phyloP scores from a whole-genome alignment of 2,113 vertebrate species.

The Suricata suricatta region DNA sequence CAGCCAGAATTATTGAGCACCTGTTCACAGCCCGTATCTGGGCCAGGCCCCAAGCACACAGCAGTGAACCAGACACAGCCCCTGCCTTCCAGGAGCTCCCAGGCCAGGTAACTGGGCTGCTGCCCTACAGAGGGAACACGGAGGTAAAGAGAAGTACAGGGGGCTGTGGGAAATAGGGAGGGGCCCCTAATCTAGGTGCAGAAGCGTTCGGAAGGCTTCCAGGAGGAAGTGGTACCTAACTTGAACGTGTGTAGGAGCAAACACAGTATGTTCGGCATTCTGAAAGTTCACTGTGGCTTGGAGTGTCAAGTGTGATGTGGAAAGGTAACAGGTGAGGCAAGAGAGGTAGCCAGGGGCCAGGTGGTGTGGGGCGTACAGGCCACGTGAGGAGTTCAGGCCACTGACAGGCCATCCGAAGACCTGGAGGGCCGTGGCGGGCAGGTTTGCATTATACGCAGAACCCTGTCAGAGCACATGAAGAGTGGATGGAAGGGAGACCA shows the following conservation, averaged over 20 bases:
- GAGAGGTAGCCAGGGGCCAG: background rate
- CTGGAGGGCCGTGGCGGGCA: background rate
- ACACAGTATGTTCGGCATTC: background rate
- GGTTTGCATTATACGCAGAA: background rate
- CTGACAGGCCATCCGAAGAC: background rate
- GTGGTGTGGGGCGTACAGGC: background rate
- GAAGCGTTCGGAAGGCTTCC: background rate
- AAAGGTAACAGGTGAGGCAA: background rate
- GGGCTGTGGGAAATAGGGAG: background rate
- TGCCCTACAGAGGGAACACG: background rate
- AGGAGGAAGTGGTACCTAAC: background rate
- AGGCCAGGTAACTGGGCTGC: background rate
- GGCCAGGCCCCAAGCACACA: background rate
- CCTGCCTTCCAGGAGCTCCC: background rate
- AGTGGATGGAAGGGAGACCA: background rate
- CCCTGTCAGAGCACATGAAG: background rate
- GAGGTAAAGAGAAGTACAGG: background rate
- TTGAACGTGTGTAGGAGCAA: background rate
- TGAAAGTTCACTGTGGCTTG: background rate
- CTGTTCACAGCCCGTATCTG: background rate
- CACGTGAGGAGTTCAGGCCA: background rate
- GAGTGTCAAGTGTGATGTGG: background rate
- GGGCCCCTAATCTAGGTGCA: background rate
- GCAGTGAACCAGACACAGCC: background rate
- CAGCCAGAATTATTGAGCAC: background rate